phyloP scores from a whole-genome alignment of 1,140 invertebrate genomes.

The Microvelia longipes region DNA sequence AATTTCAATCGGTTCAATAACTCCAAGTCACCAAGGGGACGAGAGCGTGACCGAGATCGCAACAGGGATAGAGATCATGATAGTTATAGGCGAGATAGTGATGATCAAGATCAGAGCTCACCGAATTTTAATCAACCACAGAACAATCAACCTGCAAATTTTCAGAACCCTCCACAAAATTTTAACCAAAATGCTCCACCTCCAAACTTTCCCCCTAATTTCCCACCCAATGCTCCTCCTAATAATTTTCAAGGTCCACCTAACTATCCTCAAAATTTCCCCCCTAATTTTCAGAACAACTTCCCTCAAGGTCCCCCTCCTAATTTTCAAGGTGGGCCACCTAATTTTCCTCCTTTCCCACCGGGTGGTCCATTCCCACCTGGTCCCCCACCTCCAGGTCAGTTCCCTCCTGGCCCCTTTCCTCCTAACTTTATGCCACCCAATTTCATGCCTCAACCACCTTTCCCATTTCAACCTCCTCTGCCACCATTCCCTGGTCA shows the following conservation, averaged over 20 bases:
- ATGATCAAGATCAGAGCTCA: no score
- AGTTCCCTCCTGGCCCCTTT: conserved; percentile 3
- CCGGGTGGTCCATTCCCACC: conserved; percentile 2
- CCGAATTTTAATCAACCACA: no score
- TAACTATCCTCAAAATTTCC: background rate
- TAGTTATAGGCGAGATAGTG: no score
- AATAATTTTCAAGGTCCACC: background rate
- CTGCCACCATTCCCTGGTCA: conserved; percentile 11
- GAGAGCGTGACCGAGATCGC: no score
- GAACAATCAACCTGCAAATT: background rate
- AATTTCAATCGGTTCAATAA: no score
- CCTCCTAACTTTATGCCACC: conserved; percentile 3
- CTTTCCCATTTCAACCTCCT: conserved; percentile 1
- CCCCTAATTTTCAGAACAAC: background rate
- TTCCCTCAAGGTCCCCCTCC: background rate
- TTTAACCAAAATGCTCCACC: conserved; percentile 21
- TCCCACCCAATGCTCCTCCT: conserved; percentile 8
- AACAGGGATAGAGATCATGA: no score
- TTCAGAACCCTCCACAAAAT: conserved; percentile 19
- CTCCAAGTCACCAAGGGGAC: no score
- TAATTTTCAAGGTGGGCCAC: background rate
- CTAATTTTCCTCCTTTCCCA: conserved; percentile 9
- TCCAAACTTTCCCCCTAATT: background rate
- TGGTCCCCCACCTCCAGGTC: conserved; percentile 3
- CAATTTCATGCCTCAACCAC: background rate